Evolutionary conservation across 2,113 vertebrate genomes (phyloP), one percentile per base, ranked within the genome.

Genomic region (Mystacornis crossleyi): DNA sequence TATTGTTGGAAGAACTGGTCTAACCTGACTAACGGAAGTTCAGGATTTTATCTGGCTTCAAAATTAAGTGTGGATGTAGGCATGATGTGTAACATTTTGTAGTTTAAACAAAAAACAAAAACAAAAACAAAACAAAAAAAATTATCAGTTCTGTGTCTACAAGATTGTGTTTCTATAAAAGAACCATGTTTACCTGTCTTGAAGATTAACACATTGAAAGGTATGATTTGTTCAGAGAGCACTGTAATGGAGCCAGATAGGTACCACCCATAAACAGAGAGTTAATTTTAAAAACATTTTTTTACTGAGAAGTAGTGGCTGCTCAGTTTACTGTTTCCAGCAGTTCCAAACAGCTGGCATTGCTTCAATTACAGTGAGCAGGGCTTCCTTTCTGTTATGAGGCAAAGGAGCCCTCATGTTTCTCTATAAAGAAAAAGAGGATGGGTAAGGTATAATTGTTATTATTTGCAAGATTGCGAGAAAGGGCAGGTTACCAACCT

Each of bases 31-130:
- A 57, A 60, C 18, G 2, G 71, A 93, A 90, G 33, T 77, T 81
- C 67, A 70, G 86, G 60, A 60, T 93, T 90, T 95, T 95, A 91
- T 91, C 83, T 92, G 65, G 43, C 36, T 95, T 86, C 83, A 78
- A 91, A 83, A 83, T 83, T 62, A 67, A 89, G 26, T 15, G 43
- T 64, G 25, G 69, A 93, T 79, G 45, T 40, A 74, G 77, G 31
- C 60, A 91, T 47, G 23, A 60, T 50, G 73, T 89, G 53, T 65
- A 84, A 58, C 53, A 79, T 69, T 72, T 40, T 42, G 25, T 67
- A 65, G 62, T 24, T 53, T 11, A 72, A 79, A 66, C 20, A 72
- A 33, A 53, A n/a, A 57, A n/a, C n/a, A n/a, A n/a, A n/a, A n/a
- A n/a, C n/a, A n/a, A n/a, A n/a, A n/a, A n/a, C n/a, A n/a, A n/a